These are phyloP conservation scores for Barnardius zonarius DNA, from an alignment of 2,113 vertebrate species.

Conservation along the genomic window DNA sequence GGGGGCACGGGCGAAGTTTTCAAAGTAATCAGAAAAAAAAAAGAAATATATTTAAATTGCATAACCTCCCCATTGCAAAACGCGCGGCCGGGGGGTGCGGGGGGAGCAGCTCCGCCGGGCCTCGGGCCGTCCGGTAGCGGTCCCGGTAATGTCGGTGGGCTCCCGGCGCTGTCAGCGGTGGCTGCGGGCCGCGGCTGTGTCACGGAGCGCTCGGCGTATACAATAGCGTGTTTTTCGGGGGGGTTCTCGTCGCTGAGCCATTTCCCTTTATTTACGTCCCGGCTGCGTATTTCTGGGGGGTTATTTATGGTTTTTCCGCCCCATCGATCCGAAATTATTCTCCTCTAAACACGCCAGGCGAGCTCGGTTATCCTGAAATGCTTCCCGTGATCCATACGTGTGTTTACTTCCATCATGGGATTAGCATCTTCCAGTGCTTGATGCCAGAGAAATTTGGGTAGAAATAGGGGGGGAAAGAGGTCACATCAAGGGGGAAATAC, in stretches of 20 bases:
- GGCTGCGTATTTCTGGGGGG: background rate
- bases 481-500: background rate
- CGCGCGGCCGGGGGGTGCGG: background rate
- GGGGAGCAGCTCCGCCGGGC: constrained; percentile 33
- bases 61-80: constrained; percentile 74
- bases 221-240: constrained; percentile 34
- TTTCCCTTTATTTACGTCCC: background rate
- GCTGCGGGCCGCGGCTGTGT: background rate
- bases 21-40: constrained; percentile 67
- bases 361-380: background rate
- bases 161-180: constrained; percentile 4
- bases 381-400: background rate
- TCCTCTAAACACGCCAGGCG: background rate
- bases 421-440: background rate
- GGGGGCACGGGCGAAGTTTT: constrained; percentile 32
- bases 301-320: background rate
- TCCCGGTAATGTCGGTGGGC: constrained; percentile 3
- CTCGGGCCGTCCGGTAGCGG: background rate
- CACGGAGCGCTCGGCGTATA: background rate
- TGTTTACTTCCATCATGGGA: constrained; percentile 24
- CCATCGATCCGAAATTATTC: background rate
- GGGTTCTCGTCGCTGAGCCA: background rate
- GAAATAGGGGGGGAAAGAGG: background rate
- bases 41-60: constrained; percentile 30
- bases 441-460: background rate